Base-by-base conservation (phyloP, 1,140 invertebrate genomes). In the Pogonus chalceus region DNA sequence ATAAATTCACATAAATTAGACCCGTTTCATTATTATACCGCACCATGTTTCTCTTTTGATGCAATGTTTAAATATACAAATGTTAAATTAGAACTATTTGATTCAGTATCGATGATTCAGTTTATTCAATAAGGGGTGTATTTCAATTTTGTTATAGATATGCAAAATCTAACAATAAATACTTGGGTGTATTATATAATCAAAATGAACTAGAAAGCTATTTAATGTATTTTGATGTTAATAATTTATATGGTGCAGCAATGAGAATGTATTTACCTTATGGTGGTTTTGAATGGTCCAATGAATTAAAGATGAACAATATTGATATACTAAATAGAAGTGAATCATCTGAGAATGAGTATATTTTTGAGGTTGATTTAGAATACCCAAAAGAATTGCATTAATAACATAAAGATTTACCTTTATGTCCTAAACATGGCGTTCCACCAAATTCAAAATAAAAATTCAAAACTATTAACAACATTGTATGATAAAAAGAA, bases 181-280 rank as follows among this genome's bases (percentile, higher is more conserved):
- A 64, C 51, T 58, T 67, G 47, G n/a, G n/a, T n/a, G 20, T 16
- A 23, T 39, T 61, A 47, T 70, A 58, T 57, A 55, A 69, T 60
- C 2, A 47, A 3, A 52, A 35, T 12, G 37, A 64, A 47, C 52
- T 54, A 14, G 51, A 21, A 22, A 62, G 22, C 9, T 71, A 64
- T 59, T 26, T 73, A 14, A 52, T 64, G 3, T 72, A 73, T 62
- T 59, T 65, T 4, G 73, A 75, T 63, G 59, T 50, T 7, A 71
- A 68, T 47, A 72, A 74, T 60, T 57, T 75, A 18, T 75, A 76
- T 64, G 71, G 71, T 14, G 60, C 50, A 21, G 63, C 63, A 31
- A 70, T 76, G 66, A 55, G 24, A 20, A 3, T 60, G 37, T 35
- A 12, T 26, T 58, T 70, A 22, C 66, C 65, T 12, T 24, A 39